Percentiles rank a stretch among this genome's conserved stretches.
These are phyloP conservation scores for Centruroides sculpturatus DNA, from an alignment of 1,140 invertebrate species.

Conservation along the genomic window DNA sequence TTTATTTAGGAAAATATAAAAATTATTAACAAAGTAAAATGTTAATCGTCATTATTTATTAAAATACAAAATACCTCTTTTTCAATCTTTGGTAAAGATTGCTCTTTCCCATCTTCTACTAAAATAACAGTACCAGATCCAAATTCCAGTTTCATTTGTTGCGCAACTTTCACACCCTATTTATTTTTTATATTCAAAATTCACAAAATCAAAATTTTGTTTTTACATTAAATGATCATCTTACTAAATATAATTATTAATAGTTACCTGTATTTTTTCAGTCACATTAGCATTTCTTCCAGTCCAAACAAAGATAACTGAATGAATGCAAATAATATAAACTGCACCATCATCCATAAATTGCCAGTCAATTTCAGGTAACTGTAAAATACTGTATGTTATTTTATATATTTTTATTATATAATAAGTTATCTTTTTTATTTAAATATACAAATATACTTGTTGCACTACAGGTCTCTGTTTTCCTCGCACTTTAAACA, in stretches of 20 bases:
- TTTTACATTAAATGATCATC: neutral
- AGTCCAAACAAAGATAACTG: conserved; percentile 59
- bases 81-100: conserved; percentile 45
- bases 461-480: conserved; percentile 42
- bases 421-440: too few species aligned
- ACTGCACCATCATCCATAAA: conserved; percentile 74
- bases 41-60: too few species aligned
- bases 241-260: neutral
- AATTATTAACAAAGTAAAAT: too few species aligned
- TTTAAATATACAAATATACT: conserved; percentile 26
- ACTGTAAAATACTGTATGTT: conserved; percentile 18
- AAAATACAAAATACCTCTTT: conserved; percentile 30
- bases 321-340: conserved; percentile 59
- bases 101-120: conserved; percentile 73
- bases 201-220: neutral
- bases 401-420: too few species aligned
- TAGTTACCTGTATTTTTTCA: conserved; percentile 44
- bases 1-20: too few species aligned
- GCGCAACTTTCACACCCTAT: conserved; percentile 24
- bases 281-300: conserved; percentile 52
- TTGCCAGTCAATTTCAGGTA: conserved; percentile 43
- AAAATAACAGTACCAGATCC: conserved; percentile 45
- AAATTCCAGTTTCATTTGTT: conserved; percentile 26
- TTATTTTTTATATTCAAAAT: neutral
- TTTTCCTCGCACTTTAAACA: conserved; percentile 57